phyloP scores from a whole-genome alignment of 2,113 vertebrate species.

The Mus spicilegus region DNA sequence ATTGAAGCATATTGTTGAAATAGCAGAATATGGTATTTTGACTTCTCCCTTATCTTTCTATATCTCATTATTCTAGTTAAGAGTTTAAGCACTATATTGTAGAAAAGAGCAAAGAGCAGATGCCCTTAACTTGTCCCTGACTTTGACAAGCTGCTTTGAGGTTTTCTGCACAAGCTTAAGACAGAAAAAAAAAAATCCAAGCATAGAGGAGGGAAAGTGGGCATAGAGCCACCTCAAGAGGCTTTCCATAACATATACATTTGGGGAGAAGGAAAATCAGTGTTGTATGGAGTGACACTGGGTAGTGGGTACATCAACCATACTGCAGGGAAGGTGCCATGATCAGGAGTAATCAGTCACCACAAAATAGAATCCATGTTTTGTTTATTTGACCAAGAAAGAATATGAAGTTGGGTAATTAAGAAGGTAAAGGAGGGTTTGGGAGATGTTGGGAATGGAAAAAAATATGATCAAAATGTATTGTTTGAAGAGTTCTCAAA shows the following conservation, averaged over 20 bases:
- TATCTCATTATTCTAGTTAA: neutral
- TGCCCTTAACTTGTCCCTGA: neutral
- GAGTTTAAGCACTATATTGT: neutral
- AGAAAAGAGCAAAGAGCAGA: neutral
- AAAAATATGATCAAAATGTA: neutral
- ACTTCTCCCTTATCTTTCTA: neutral
- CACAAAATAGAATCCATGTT: neutral
- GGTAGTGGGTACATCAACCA: neutral
- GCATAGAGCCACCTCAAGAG: neutral
- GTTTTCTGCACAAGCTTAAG: neutral
- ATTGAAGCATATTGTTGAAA: neutral
- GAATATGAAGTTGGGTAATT: neutral
- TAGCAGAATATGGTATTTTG: neutral
- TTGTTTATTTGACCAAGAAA: neutral
- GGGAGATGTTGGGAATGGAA: neutral
- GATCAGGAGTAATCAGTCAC: no score
- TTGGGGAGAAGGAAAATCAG: neutral
- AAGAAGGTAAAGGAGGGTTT: neutral
- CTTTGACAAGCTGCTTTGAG: neutral
- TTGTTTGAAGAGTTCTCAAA: neutral
- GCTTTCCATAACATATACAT: neutral
- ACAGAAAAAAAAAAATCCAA: neutral
- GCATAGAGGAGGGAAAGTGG: neutral
- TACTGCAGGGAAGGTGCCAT: neutral
- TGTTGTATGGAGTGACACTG: neutral